Conservation (phyloP, 2,113 vertebrate genomes). For the Gracilinanus agilis region DNA sequence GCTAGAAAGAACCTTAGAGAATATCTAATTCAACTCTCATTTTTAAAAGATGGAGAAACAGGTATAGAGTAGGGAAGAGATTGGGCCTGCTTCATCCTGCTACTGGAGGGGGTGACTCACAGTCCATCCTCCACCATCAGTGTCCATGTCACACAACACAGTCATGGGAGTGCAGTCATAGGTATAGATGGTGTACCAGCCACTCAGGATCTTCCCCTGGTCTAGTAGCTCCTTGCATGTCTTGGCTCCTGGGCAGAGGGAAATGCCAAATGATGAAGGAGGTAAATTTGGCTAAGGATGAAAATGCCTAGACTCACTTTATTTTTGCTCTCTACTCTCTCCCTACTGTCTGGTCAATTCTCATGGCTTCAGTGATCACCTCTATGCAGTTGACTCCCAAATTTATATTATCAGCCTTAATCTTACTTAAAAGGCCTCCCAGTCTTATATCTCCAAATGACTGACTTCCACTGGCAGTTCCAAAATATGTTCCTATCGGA, state of each 20-base stretch:
- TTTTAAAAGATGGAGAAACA: background rate
- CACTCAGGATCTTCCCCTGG: conserved; percentile 30
- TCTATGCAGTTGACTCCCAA: background rate
- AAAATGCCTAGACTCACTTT: background rate
- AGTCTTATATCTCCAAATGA: background rate
- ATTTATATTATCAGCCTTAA: background rate
- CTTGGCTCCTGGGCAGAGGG: conserved; percentile 5
- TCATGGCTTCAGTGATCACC: background rate
- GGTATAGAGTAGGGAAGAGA: background rate
- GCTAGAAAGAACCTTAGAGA: background rate
- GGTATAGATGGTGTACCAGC: conserved; percentile 57
- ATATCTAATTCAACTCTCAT: background rate
- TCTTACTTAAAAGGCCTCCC: background rate
- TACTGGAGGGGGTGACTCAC: conserved; percentile 1
- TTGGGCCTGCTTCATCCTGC: background rate
- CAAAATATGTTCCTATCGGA: background rate
- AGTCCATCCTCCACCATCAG: conserved; percentile 48
- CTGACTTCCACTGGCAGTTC: background rate
- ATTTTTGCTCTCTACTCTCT: background rate
- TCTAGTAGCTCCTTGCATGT: conserved; percentile 48
- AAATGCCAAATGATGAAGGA: background rate
- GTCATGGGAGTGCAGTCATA: background rate
- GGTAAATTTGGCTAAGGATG: background rate
- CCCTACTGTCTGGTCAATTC: background rate
- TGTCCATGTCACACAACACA: conserved; percentile 59